Evolutionary conservation across 2,888 invertebrate species (phyloP).

Genomic region (Chesias legatella): DNA sequence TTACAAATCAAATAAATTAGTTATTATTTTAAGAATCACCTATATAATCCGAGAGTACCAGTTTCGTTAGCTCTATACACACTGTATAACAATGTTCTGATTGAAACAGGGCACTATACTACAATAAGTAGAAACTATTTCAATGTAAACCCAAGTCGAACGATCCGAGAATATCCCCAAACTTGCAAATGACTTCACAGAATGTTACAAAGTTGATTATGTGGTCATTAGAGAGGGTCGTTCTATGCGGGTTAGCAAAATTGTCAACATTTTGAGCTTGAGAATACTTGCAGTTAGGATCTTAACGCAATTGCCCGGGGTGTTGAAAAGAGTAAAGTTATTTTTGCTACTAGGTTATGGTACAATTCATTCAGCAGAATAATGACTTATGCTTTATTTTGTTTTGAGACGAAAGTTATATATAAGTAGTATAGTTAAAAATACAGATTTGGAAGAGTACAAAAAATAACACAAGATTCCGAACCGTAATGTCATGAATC

Average conservation of each 20-base stretch:
- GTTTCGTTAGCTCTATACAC: too few relatives aligned
- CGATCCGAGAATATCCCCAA: conserved; percentile 29
- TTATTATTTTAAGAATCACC: too few relatives aligned
- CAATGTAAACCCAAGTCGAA: conserved; percentile 35
- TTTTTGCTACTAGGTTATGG: too few relatives aligned
- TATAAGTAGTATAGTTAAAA: conserved; percentile 1
- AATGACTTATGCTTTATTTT: too few relatives aligned
- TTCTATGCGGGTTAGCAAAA: conserved; percentile 20
- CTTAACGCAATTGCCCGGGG: too few relatives aligned
- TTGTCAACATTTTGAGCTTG: conserved; percentile 19
- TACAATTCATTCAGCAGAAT: too few relatives aligned
- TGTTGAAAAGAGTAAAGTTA: too few relatives aligned
- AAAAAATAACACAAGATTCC: conserved; percentile 13
- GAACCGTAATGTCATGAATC: conserved; percentile 23
- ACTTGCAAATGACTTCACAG: conserved; percentile 30
- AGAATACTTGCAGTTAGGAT: conserved; percentile 8
- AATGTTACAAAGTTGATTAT: conserved; percentile 38
- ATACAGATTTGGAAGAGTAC: conserved; percentile 2
- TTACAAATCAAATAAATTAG: too few relatives aligned
- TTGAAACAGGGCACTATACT: conserved; percentile 16
- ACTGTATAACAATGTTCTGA: conserved; percentile 1
- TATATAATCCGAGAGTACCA: too few relatives aligned
- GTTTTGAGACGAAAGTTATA: too few relatives aligned
- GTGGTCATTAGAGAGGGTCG: conserved; percentile 21
- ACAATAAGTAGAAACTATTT: conserved; percentile 33